Conservation (phyloP, 2,888 invertebrate species). For the Ligdia adustata region DNA sequence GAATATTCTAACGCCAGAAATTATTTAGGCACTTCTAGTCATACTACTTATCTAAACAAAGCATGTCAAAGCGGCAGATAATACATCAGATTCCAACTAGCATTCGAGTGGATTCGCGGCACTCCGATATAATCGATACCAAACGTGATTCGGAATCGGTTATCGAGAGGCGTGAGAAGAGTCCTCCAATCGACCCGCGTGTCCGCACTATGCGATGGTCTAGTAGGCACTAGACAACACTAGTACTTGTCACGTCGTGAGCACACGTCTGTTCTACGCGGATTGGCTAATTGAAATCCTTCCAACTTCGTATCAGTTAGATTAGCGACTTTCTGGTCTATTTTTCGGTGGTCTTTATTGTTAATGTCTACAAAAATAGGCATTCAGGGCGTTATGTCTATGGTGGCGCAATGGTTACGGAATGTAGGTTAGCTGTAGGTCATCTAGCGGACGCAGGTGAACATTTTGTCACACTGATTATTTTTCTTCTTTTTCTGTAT, state of each 20-base stretch:
- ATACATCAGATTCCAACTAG: constrained; percentile 7
- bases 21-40: no score
- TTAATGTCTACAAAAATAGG: no score
- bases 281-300: constrained; percentile 63
- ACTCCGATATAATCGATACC: constrained; percentile 55
- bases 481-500: no score
- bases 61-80: neutral
- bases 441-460: no score
- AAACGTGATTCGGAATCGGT: constrained; percentile 64
- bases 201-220: constrained; percentile 48
- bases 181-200: constrained; percentile 56
- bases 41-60: constrained; percentile 3
- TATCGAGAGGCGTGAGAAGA: constrained; percentile 57
- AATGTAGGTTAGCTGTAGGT: no score
- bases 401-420: no score
- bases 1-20: no score
- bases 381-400: no score
- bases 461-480: no score
- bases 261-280: constrained; percentile 54
- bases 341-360: no score
- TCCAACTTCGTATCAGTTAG: constrained; percentile 31
- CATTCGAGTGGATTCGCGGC: constrained; percentile 45
- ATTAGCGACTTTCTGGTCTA: neutral
- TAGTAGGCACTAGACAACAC: constrained; percentile 44
- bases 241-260: constrained; percentile 51